Conservation (phyloP, 2,888 invertebrate genomes). For the Cacoxenus indagator region DNA sequence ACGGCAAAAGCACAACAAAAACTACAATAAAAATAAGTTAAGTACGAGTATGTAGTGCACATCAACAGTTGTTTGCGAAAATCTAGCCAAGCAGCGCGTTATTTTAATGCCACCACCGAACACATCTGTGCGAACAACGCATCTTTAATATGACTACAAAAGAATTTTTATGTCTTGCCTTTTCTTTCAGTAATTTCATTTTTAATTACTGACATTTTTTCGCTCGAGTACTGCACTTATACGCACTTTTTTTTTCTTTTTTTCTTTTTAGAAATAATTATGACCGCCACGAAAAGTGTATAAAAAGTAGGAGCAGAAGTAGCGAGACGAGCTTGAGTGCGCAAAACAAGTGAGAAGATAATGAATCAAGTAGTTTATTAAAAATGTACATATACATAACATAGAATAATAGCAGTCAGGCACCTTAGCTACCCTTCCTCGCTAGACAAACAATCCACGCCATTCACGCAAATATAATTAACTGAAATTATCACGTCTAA, state of each 20-base stretch:
- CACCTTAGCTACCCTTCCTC: background rate
- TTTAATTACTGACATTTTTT: constrained; percentile 39
- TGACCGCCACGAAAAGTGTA: constrained; percentile 23
- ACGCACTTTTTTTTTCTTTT: constrained; percentile 12
- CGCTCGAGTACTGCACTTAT: constrained; percentile 22
- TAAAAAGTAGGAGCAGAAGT: background rate
- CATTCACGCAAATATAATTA: constrained; percentile 7
- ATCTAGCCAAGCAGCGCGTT: background rate
- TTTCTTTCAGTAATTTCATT: constrained; percentile 23
- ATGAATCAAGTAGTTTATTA: background rate
- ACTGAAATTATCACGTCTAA: constrained; percentile 1
- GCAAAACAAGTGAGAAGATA: background rate
- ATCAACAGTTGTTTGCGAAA: constrained; percentile 9
- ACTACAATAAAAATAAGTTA: constrained; percentile 6
- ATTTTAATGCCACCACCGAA: background rate
- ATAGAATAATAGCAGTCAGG: background rate
- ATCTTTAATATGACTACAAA: background rate
- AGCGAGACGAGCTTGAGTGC: background rate
- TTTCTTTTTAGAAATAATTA: constrained; percentile 30
- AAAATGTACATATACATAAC: background rate
- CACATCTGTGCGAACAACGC: background rate
- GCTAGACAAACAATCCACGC: background rate
- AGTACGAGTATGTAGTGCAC: background rate
- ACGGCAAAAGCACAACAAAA: background rate
- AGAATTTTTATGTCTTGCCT: background rate